Conservation (phyloP, 2,888 invertebrate species). For the Sicus ferrugineus region DNA sequence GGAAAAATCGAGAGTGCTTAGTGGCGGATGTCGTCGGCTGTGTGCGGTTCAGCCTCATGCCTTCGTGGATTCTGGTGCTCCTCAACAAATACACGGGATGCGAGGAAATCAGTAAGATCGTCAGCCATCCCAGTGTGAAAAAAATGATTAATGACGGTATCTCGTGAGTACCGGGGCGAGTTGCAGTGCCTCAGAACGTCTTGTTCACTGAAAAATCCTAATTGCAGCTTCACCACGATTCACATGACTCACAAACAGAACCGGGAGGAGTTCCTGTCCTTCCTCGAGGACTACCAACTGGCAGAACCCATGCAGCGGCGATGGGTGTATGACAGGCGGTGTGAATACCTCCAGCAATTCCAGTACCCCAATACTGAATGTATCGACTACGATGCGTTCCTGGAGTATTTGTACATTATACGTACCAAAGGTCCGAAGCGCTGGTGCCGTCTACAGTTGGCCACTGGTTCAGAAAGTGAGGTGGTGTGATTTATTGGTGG, state of each 20-base stretch:
- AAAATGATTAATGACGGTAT: slow-evolving; percentile 83
- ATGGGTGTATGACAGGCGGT: slow-evolving; percentile 72
- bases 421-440: slow-evolving; percentile 52
- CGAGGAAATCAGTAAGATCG: slow-evolving; percentile 75
- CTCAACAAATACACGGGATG: slow-evolving; percentile 80
- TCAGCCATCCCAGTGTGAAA: slow-evolving; percentile 73
- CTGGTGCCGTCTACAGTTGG: slow-evolving; percentile 52
- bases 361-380: slow-evolving; percentile 54
- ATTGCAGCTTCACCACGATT: slow-evolving; percentile 76
- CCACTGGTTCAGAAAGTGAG: no score
- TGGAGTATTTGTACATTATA: slow-evolving; percentile 55
- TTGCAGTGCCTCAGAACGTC: no score
- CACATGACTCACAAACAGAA: slow-evolving; percentile 77
- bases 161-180: slow-evolving; percentile 68
- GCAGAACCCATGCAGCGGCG: slow-evolving; percentile 77
- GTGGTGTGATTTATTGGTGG: no score
- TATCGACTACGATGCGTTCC: slow-evolving; percentile 53
- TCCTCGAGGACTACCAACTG: no score
- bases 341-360: slow-evolving; percentile 54
- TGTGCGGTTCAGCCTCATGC: slow-evolving; percentile 80
- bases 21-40: slow-evolving; percentile 73
- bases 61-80: slow-evolving; percentile 80
- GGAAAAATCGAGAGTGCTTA: slow-evolving; percentile 69
- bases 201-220: no score
- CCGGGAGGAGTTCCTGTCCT: slow-evolving; percentile 75